A percentile compares a stretch with the other conserved stretches of the same genome.
These are phyloP conservation scores for Orcinus orca DNA, from an alignment of 2,113 vertebrate species.

Conservation along the genomic window DNA sequence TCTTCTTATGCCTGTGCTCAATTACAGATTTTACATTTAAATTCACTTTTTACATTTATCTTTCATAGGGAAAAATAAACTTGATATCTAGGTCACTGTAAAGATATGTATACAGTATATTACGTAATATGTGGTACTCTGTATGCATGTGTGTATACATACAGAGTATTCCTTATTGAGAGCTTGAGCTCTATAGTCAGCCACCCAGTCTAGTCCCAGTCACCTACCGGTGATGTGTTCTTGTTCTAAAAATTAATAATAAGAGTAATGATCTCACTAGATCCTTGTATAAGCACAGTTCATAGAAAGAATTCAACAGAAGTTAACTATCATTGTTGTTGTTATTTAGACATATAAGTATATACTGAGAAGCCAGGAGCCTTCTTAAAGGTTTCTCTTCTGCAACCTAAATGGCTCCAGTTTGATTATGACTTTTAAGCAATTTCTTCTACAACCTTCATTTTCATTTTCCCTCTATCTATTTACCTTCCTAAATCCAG, in stretches of 20 bases:
- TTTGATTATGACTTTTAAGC: neutral
- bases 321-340: neutral
- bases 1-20: neutral
- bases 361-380: neutral
- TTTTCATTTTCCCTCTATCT: conserved; percentile 11
- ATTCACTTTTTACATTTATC: neutral
- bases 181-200: neutral
- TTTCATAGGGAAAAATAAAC: conserved; percentile 3
- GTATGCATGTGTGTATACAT: neutral
- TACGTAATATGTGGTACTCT: neutral
- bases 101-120: neutral
- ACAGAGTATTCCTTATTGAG: neutral
- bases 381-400: neutral
- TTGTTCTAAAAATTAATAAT: neutral
- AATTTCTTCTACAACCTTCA: neutral
- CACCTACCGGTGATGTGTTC: neutral
- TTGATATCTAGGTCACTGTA: neutral
- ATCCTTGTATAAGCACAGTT: neutral
- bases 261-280: neutral
- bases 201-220: neutral
- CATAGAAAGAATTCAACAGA: neutral
- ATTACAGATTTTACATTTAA: neutral
- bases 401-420: neutral
- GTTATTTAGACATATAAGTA: neutral
- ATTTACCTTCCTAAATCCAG: neutral